These are phyloP conservation scores for Lytechinus pictus DNA, from an alignment of 35 echinoderm and acorn worm species.

Conservation along the genomic window DNA sequence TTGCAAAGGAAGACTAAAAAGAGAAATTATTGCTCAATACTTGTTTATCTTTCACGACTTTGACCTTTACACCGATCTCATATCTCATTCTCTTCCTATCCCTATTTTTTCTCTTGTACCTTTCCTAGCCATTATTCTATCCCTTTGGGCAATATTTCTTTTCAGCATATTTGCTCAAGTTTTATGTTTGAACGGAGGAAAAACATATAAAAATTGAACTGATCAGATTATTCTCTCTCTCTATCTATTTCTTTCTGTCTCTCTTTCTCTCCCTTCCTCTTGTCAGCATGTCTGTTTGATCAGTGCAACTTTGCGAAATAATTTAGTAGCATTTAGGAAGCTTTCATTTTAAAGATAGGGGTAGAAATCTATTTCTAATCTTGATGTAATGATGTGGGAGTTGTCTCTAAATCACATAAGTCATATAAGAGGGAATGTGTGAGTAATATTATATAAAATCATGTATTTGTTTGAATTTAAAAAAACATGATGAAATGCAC, in stretches of 20 bases:
- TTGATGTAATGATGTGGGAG: background rate
- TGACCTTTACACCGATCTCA: background rate
- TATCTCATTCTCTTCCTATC: background rate
- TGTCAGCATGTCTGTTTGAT: background rate
- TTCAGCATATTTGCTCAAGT: background rate
- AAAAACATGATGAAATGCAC: background rate
- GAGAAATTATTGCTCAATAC: background rate
- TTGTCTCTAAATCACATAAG: background rate
- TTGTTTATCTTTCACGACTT: conserved; percentile 19
- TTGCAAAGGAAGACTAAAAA: background rate
- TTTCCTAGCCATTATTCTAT: background rate
- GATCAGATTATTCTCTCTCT: background rate
- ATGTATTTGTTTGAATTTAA: background rate
- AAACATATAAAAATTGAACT: background rate
- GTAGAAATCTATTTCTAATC: background rate
- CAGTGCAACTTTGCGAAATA: background rate
- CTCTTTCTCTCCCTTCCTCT: background rate
- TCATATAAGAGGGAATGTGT: background rate
- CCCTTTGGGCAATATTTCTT: background rate
- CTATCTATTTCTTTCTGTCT: background rate
- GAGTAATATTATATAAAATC: background rate
- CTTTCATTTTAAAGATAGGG: background rate
- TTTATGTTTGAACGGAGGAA: background rate
- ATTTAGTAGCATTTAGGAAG: background rate
- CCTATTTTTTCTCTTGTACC: background rate